These are phyloP conservation scores for Rhingia campestris DNA, from an alignment of 2,888 invertebrate genomes.

Conservation along the genomic window DNA sequence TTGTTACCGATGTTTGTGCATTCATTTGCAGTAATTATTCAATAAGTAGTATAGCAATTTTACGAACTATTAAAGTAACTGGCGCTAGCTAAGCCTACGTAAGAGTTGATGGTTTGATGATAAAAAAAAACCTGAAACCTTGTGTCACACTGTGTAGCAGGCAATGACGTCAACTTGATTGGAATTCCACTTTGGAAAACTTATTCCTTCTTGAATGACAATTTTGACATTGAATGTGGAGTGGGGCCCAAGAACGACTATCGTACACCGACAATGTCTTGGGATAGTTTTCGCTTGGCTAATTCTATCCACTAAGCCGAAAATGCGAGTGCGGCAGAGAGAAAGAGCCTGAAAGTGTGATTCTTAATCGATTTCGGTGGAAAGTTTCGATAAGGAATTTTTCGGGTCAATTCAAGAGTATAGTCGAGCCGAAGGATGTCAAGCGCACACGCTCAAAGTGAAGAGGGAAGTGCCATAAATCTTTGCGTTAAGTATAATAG, in stretches of 20 bases:
- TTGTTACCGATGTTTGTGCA: too few species aligned
- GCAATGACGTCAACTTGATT: conserved; percentile 49
- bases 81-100: neutral
- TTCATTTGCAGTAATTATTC: too few species aligned
- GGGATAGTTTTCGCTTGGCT: conserved; percentile 60
- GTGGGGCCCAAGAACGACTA: neutral
- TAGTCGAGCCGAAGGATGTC: conserved; percentile 28
- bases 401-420: conserved; percentile 45
- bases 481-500: conserved; percentile 65
- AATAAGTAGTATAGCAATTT: too few species aligned
- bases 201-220: conserved; percentile 19
- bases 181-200: conserved; percentile 37
- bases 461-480: conserved; percentile 62
- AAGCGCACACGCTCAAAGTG: conserved; percentile 53
- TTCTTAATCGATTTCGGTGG: conserved; percentile 65
- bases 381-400: conserved; percentile 55
- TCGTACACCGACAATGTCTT: neutral
- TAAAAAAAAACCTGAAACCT: conserved; percentile 50
- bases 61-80: neutral
- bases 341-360: conserved; percentile 45
- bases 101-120: neutral
- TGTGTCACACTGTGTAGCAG: conserved; percentile 47
- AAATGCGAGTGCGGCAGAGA: neutral
- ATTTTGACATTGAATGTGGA: conserved; percentile 28
- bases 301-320: conserved; percentile 15